Base-by-base conservation (phyloP, 2,113 vertebrate genomes). In the Syrmaticus mikado region DNA sequence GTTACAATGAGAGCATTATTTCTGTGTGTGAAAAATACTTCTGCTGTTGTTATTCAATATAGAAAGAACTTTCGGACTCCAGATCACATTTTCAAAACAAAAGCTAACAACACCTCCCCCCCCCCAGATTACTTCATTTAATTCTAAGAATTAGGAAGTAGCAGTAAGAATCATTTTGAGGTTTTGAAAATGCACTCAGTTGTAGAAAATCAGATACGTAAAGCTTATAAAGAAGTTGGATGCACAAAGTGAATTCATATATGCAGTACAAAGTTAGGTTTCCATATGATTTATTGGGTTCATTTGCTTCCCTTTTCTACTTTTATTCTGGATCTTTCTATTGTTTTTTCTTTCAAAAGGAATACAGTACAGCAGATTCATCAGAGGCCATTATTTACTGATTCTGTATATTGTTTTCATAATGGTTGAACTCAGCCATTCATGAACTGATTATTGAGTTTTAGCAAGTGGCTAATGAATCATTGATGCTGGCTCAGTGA, bases 391-490 rank as follows among this genome's bases (percentile, higher is more conserved):
- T 97, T 97, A 96, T 92, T 97, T 96, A 94, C 91, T 93, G 93
- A 97, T 97, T 93, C 95, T 84, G 61, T 93, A 3, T 94, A 95
- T 94, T 95, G 91, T 96, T 97, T 95, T 95, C 90, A 25, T 93
- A 86, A 94, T 93, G 93, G 85, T 94, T 93, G 84, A 95, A 95
- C 92, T 94, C 95, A 94, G 90, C 82, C 92, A 94, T 95, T 97
- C 87, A 93, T 76, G 79, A 95, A 94, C 87, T 90, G 96, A 93
- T 95, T 94, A 97, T 62, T 91, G 93, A 96, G 85, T 95, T 96
- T 93, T 84, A 96, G 94, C 91, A 94, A 95, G 90, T 93, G 92
- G 91, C 94, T 96, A 94, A 97, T 96, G 95, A 96, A 95, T 97
- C 93, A 95, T 89, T 94, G 92, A 85, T 96, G 94, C 91, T 94